Base-by-base conservation (phyloP, 2,888 invertebrate species). In the Cerastis leucographa region DNA sequence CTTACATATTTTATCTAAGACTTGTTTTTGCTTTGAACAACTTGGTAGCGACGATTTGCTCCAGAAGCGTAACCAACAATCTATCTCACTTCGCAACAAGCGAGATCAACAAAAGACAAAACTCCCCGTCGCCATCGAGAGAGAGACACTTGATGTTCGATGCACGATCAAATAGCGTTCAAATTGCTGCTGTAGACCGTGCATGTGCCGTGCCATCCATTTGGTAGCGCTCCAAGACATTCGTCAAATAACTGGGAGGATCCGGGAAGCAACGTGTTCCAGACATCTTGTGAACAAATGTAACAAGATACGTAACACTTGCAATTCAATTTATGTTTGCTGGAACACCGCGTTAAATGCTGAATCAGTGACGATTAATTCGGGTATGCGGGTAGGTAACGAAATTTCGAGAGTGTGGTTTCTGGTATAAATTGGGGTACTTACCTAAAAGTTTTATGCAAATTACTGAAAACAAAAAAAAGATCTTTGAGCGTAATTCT, bases 141-240 rank as follows among this genome's bases (percentile, higher is more conserved):
- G 44, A 51, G 46, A 70, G 22, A 75, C 46, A 74, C 83, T 85
- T 74, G 79, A 85, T 79, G 76, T 85, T 84, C 76, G 62, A 49
- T 74, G 75, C 71, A 65, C 81, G 83, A 85, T 81, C 77, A 78
- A 83, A 86, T 80, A 70, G 81, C 78, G 77, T 81, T 87, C 83
- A 85, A 88, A 87, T 85, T 80, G 78, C 73, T 80, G 79, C 74
- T 82, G 71, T 71, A 80, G 84, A 81, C 84, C 70, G 74, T 76
- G 78, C 85, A 85, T 84, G 79, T 72, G n/a, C 84, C 85, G 86
- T 85, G 77, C 85, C 86, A 89, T 90, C 89, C 89, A 91, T 91
- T 92, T 91, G 90, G 89, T 91, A 84, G 80, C 76, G 88, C 91
- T 92, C 90, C 91, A 91, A 92, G 88, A 85, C 90, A 91, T 92